Conservation (phyloP, 2,113 vertebrate species). For the Oreotrochilus melanogaster region DNA sequence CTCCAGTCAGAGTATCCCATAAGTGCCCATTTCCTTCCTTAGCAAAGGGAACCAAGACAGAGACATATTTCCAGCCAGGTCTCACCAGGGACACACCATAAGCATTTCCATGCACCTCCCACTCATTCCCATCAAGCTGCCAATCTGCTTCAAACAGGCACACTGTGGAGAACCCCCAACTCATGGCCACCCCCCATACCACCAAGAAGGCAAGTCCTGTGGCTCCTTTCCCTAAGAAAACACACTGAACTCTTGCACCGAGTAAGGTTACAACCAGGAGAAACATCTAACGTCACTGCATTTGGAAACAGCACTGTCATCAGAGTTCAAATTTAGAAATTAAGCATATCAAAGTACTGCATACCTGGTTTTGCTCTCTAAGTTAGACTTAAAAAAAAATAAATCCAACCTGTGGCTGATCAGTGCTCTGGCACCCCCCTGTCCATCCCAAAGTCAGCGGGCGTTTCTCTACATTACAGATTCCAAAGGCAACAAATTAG, state of each 20-base stretch:
- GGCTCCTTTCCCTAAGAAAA: background rate
- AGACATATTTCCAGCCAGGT: background rate
- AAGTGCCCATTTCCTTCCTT: background rate
- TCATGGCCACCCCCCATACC: background rate
- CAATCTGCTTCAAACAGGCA: background rate
- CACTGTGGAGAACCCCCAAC: background rate
- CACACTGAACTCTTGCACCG: background rate
- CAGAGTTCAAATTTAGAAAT: background rate
- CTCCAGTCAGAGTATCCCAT: background rate
- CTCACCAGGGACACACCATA: background rate
- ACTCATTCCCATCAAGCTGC: fast-evolving
- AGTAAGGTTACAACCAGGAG: background rate
- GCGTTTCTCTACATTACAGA: background rate
- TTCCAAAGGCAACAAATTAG: conserved; percentile 69
- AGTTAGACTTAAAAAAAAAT: background rate
- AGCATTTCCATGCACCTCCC: background rate
- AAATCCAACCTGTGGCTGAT: background rate
- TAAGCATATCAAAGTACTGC: background rate
- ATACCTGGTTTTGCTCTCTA: background rate
- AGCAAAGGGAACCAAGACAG: background rate
- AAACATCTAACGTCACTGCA: background rate
- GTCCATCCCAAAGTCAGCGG: conserved; percentile 59
- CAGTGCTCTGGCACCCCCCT: conserved; percentile 33
- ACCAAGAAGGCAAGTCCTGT: background rate
- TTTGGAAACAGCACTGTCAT: background rate